Evolutionary conservation across 2,797 vertebrate species (phyloP).

Genomic region (Onychomys leucogaster): DNA sequence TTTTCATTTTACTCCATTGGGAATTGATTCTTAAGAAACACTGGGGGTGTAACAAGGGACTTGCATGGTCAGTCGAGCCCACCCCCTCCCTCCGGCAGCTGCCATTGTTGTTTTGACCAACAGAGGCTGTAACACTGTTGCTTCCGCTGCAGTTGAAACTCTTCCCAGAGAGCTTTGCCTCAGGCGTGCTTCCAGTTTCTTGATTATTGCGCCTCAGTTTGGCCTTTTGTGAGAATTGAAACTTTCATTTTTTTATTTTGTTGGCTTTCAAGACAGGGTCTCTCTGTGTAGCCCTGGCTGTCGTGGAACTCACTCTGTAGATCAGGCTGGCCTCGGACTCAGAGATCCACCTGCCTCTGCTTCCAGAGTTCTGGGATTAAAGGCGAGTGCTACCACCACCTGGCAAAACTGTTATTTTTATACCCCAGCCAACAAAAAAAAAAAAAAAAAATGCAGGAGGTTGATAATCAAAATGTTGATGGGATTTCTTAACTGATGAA

Average conservation of each 20-base stretch:
- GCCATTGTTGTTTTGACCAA: background rate
- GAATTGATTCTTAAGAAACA: background rate
- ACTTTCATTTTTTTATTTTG: background rate
- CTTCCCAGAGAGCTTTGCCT: background rate
- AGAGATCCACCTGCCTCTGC: background rate
- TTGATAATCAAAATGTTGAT: conserved; percentile 23
- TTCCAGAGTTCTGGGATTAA: background rate
- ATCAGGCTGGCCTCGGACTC: background rate
- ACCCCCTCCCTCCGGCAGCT: background rate
- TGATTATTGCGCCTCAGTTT: background rate
- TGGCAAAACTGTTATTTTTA: background rate
- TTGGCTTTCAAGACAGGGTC: background rate
- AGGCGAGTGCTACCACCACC: background rate
- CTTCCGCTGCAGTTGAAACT: background rate
- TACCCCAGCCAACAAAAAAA: background rate
- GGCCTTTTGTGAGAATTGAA: conserved; percentile 11
- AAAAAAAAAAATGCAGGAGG: conserved; percentile 14
- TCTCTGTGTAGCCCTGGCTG: background rate
- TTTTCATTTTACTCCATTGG: conserved; percentile 36
- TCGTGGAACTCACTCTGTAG: background rate
- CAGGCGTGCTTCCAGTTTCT: background rate
- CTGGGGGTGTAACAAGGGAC: background rate
- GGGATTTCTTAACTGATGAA: conserved; percentile 37
- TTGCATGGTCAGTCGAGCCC: background rate
- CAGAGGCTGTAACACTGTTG: background rate